Base-by-base conservation (phyloP, 2,113 vertebrate species). In the Cairina moschata region DNA sequence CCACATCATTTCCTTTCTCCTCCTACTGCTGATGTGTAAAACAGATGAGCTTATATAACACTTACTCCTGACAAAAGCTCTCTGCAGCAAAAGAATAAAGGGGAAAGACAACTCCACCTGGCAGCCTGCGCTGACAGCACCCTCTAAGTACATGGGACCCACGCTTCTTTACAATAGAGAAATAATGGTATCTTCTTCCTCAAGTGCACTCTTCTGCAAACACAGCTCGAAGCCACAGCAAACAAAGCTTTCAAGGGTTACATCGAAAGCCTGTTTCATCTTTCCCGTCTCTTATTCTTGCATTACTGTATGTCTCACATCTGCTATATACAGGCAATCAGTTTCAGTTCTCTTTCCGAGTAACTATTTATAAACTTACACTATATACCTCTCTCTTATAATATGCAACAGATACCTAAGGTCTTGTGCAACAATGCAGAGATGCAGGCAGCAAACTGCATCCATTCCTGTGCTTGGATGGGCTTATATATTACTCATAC, bases 1-100 rank as follows among this genome's bases (percentile, higher is more conserved):
- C 69, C 80, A 91, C 66, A 90, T 92, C 21, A 82, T 91, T 93
- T 96, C 86, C 91, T 63, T 93, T 92, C 81, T 90, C 86, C 77
- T 93, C 6, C 74, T 66, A 50, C 52, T 40, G 68, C 87, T 60
- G 2, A 86, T 90, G 54, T 72, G 56, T 67, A 94, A 90, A 96
- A 90, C 83, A 91, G 83, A 71, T 69, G 77, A 73, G 77, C 75
- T 94, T 92, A 95, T 40, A 2, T 36, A 97, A 97, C 2, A 9
- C 44, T 63, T 42, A 38, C 68, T 85, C 83, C 88, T 32, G 54
- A 84, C 54, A 68, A 58, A 29, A 91, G 76, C 66, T 40, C 65
- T 81, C 76, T 82, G 91, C 63, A 79, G 67, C 32, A 25, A 17
- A 84, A 84, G 76, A 46, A 4, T 38, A 8, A 86, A 81, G 42